Base-by-base conservation (phyloP, 2,797 vertebrate species). In the Enteromius argenteus region DNA sequence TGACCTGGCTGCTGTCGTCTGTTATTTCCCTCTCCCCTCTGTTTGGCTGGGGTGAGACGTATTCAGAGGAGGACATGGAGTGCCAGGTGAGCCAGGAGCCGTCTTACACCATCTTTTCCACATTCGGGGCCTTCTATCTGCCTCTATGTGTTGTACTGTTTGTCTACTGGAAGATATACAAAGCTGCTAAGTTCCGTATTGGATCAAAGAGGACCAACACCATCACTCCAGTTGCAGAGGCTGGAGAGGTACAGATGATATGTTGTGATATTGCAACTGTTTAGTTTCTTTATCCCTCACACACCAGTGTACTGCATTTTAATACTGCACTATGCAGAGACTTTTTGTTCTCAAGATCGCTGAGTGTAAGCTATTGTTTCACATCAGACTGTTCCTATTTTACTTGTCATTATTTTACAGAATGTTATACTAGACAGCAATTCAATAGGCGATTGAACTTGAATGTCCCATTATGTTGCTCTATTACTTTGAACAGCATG, bases 161-260 rank as follows among this genome's bases (percentile, higher is more conserved):
- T 79, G 98, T 98, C 51, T 98, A 99, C 87, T 99, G 98, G 96
- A 97, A 96, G 94, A 97, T 99, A 92, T 99, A 98, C 95, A 97
- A 96, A 91, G 97, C 97, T 0, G 97, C 97, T 86, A 97, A 95
- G 91, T 96, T 98, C 88, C 96, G 97, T 21, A 95, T 97, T 4
- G 96, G 96, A 9, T 96, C 96, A 71, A 93, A 93, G 79, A 97
- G 97, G 92, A 95, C 87, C 85, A 98, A 97, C 90, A 96, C 96
- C 77, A 96, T 99, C 92, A 97, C 95, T 0, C 98, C 98, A 0
- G 90, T 96, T 85, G 94, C 96, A 1, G 96, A 96, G 90, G 94
- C 94, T 53, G 92, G 94, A 73, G 91, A 96, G 96, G 96, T 96
- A 91, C n/a, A 46, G 49, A 30, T 71, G 11, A 64, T 21, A 23